Percentiles rank a stretch among this genome's conserved stretches.
These are phyloP conservation scores for Danaus chrysippus DNA, from an alignment of 2,888 invertebrate genomes.

Conservation along the genomic window DNA sequence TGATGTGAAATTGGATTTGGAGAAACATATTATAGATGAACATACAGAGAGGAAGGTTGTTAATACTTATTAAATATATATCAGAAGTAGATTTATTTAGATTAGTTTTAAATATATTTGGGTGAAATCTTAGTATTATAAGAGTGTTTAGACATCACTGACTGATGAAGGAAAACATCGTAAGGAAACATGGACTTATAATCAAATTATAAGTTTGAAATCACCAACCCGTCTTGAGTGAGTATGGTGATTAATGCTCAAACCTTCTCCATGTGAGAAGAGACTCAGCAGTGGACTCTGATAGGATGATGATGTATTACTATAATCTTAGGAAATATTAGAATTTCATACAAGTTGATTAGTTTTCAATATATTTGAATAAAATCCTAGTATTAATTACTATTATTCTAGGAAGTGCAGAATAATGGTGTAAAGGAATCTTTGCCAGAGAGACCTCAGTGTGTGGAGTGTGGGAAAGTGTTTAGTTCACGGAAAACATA, in stretches of 20 bases:
- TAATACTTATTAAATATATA: background rate
- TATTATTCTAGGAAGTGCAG: slow-evolving; percentile 8
- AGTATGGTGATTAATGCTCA: too few relatives aligned
- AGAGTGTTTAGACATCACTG: too few relatives aligned
- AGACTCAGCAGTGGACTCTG: too few relatives aligned
- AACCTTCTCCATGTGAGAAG: too few relatives aligned
- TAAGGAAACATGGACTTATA: too few relatives aligned
- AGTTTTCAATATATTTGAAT: background rate
- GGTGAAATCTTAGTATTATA: background rate
- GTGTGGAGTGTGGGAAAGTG: slow-evolving; percentile 63
- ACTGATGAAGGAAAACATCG: too few relatives aligned
- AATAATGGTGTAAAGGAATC: slow-evolving; percentile 28
- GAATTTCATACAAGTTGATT: too few relatives aligned
- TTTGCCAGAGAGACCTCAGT: slow-evolving; percentile 51
- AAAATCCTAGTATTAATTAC: background rate
- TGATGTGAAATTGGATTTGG: slow-evolving; percentile 22
- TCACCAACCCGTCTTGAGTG: too few relatives aligned
- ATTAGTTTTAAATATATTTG: background rate
- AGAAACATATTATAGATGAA: slow-evolving; percentile 10
- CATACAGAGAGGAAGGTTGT: slow-evolving; percentile 8
- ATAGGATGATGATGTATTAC: too few relatives aligned
- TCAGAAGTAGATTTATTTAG: background rate
- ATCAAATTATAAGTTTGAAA: too few relatives aligned
- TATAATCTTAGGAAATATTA: background rate
- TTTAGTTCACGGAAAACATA: slow-evolving; percentile 69